Evolutionary conservation across 30 jellyfish, hydroid and myxozoan genomes (phyloP).

Genomic region (Aurelia aurita): DNA sequence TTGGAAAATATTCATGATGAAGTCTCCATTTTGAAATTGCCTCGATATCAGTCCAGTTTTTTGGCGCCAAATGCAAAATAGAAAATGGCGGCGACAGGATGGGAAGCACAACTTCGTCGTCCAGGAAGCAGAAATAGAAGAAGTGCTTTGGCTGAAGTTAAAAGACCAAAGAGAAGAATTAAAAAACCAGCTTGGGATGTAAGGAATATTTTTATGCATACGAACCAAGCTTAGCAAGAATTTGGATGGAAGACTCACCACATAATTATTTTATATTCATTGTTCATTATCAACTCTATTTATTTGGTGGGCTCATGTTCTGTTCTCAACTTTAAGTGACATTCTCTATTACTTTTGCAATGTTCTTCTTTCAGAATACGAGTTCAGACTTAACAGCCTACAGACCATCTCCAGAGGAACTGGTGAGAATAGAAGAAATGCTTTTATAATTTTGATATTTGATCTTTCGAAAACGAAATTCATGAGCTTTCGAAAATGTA

Average conservation of each 20-base stretch:
- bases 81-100: constrained; percentile 63
- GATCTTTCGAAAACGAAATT: too few relatives aligned
- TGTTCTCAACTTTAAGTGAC: too few relatives aligned
- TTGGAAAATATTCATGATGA: too few relatives aligned
- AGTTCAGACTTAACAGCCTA: constrained; percentile 67
- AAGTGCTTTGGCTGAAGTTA: background rate
- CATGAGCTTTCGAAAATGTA: too few relatives aligned
- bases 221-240: too few relatives aligned
- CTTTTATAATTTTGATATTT: too few relatives aligned
- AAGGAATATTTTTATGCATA: background rate
- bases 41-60: too few relatives aligned
- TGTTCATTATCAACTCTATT: too few relatives aligned
- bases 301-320: too few relatives aligned
- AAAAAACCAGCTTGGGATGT: constrained; percentile 82
- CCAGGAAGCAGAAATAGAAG: constrained; percentile 2
- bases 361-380: constrained; percentile 47
- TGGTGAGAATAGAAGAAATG: constrained; percentile 29
- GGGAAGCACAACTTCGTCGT: constrained; percentile 61
- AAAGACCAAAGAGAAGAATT: constrained; percentile 28
- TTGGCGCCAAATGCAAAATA: constrained; percentile 40
- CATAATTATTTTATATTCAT: too few relatives aligned
- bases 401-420: constrained; percentile 75
- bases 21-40: too few relatives aligned
- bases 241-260: too few relatives aligned
- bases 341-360: background rate